Conservation (phyloP, 2,113 vertebrate species). For the Laticauda colubrina region DNA sequence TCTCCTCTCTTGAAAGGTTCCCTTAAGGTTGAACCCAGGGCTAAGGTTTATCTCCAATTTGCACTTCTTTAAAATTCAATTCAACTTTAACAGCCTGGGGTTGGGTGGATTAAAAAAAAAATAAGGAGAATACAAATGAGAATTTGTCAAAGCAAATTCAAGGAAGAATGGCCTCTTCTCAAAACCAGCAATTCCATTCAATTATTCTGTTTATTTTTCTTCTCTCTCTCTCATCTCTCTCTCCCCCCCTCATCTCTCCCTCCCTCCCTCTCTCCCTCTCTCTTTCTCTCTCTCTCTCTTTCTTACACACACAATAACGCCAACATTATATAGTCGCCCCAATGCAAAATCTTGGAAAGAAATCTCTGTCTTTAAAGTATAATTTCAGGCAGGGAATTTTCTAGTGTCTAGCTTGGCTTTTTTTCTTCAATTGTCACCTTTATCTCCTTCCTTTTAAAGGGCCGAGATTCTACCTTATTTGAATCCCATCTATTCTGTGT, state of each 20-base stretch:
- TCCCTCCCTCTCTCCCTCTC: too few relatives aligned
- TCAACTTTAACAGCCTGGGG: neutral
- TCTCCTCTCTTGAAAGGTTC: neutral
- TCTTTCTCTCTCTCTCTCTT: too few relatives aligned
- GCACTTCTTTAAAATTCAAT: neutral
- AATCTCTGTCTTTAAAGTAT: conserved; percentile 5
- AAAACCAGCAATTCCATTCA: neutral
- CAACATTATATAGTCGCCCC: too few relatives aligned
- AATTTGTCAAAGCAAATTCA: neutral
- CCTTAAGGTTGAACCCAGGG: neutral
- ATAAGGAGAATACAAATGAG: neutral
- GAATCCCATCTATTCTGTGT: neutral
- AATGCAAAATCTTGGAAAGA: neutral
- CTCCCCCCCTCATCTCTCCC: too few relatives aligned
- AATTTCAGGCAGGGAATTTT: conserved; percentile 11
- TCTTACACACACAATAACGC: neutral
- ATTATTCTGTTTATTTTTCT: neutral
- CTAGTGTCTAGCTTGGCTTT: neutral
- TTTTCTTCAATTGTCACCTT: conserved; percentile 28
- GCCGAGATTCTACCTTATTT: conserved; percentile 21
- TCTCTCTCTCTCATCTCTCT: too few relatives aligned
- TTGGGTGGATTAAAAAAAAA: neutral
- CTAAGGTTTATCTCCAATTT: neutral
- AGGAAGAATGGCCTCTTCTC: neutral
- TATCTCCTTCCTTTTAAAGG: neutral